Conservation (phyloP, 1,140 invertebrate species). For the Anastrepha obliqua region DNA sequence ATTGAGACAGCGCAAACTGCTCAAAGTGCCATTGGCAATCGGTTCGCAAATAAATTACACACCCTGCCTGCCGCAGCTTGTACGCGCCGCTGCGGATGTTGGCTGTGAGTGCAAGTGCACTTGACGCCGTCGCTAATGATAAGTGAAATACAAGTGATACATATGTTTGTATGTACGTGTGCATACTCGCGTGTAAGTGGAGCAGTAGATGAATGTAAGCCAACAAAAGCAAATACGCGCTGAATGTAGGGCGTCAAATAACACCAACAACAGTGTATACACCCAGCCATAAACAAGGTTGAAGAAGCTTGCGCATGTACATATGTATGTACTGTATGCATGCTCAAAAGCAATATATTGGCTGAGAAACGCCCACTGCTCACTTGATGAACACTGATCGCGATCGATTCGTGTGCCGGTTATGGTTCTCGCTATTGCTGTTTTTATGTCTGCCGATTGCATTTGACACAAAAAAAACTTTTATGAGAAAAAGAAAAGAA, state of each 20-base stretch:
- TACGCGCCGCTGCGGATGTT: not conserved
- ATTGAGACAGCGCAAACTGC: not conserved
- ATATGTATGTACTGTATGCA: not conserved
- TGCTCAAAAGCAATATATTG: too few relatives aligned
- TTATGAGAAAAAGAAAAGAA: too few relatives aligned
- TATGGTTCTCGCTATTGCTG: not conserved
- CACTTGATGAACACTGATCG: not conserved
- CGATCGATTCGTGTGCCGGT: not conserved
- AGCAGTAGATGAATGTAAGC: not conserved
- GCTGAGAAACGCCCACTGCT: too few relatives aligned
- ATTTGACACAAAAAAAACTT: not conserved
- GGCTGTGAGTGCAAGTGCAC: slow-evolving; percentile 15
- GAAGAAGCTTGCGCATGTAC: not conserved
- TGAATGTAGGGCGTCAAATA: not conserved
- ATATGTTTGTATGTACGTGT: not conserved
- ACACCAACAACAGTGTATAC: not conserved
- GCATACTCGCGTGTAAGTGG: not conserved
- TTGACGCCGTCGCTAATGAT: slow-evolving; percentile 6
- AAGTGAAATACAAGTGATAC: not conserved
- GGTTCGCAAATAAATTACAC: slow-evolving; percentile 23
- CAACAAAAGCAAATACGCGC: slow-evolving; percentile 3
- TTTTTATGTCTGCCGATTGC: not conserved
- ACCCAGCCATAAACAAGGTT: not conserved
- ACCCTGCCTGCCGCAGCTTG: not conserved
- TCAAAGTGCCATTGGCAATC: slow-evolving; percentile 9